A percentile compares a stretch with the other conserved stretches of the same genome.
phyloP scores from a whole-genome alignment of 2,888 invertebrate species.

The Phortica magna region DNA sequence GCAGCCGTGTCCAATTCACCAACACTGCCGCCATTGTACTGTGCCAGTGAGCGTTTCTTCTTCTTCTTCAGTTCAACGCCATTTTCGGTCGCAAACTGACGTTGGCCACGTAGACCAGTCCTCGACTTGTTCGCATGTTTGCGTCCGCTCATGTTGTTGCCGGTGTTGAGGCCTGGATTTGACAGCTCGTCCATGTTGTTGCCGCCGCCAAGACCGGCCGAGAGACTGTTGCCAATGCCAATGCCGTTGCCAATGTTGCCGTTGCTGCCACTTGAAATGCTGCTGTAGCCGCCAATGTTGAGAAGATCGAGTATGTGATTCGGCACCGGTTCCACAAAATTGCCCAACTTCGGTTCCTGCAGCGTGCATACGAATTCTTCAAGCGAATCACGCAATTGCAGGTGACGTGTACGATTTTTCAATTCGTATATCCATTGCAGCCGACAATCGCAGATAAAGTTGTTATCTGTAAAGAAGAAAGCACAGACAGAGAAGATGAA shows the following conservation, averaged over 20 bases:
- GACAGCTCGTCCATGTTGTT: constrained; percentile 56
- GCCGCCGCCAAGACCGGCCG: constrained; percentile 32
- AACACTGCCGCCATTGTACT: not conserved
- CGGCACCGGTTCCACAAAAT: constrained; percentile 71
- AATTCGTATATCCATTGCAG: constrained; percentile 88
- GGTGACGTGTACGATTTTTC: constrained; percentile 84
- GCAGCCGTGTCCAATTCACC: constrained; percentile 4
- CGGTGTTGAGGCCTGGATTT: constrained; percentile 9
- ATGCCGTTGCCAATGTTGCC: constrained; percentile 59
- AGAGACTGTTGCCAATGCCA: constrained; percentile 50
- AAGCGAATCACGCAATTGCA: constrained; percentile 83
- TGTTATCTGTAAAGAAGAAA: constrained; percentile 84
- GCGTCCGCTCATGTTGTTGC: constrained; percentile 46
- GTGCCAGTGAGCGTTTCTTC: constrained; percentile 48
- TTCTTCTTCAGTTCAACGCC: constrained; percentile 58
- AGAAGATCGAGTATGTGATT: constrained; percentile 68
- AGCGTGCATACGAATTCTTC: constrained; percentile 86
- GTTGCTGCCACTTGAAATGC: constrained; percentile 45
- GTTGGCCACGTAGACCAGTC: constrained; percentile 65
- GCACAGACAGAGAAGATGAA: constrained; percentile 36
- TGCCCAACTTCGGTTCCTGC: constrained; percentile 76
- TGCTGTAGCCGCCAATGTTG: constrained; percentile 62
- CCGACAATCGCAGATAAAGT: constrained; percentile 90
- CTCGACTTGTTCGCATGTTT: constrained; percentile 59
- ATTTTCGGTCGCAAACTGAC: constrained; percentile 60